A percentile compares a stretch with the other conserved stretches of the same genome.
Conservation (phyloP, 2,113 vertebrate species). For the Thryonomys swinderianus region DNA sequence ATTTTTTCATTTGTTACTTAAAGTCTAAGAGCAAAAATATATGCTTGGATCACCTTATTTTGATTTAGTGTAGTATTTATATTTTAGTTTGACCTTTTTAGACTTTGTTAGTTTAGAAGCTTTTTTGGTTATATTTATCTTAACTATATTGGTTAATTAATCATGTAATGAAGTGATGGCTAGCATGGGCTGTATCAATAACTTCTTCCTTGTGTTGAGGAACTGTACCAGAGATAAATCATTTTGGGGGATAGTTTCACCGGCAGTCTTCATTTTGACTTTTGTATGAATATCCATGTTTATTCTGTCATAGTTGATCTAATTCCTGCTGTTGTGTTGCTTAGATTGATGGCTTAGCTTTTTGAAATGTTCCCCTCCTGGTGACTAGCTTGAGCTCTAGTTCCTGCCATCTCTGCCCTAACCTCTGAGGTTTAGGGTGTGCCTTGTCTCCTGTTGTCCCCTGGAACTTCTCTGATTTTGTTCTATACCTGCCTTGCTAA, state of each 20-base stretch:
- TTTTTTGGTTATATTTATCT: slow-evolving; percentile 1
- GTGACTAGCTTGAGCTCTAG: background rate
- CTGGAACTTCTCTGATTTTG: background rate
- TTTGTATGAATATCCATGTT: background rate
- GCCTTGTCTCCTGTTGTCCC: background rate
- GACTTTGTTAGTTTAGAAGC: background rate
- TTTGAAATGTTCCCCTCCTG: background rate
- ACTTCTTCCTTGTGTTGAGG: background rate
- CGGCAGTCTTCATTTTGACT: background rate
- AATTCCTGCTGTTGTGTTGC: background rate
- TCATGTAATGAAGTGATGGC: background rate
- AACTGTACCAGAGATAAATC: background rate
- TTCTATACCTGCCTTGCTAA: background rate
- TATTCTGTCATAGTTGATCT: background rate
- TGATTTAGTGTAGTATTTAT: slow-evolving; percentile 15
- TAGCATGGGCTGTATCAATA: background rate
- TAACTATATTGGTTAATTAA: background rate
- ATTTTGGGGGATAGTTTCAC: background rate
- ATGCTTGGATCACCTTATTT: slow-evolving; percentile 9
- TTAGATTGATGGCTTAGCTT: background rate
- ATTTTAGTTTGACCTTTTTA: slow-evolving; percentile 48
- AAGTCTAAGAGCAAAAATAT: background rate
- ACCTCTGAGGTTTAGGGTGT: background rate
- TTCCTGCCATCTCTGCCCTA: background rate
- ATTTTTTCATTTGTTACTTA: background rate